Base-by-base conservation (phyloP, 2,888 invertebrate species). In the Gerosis bhagava region DNA sequence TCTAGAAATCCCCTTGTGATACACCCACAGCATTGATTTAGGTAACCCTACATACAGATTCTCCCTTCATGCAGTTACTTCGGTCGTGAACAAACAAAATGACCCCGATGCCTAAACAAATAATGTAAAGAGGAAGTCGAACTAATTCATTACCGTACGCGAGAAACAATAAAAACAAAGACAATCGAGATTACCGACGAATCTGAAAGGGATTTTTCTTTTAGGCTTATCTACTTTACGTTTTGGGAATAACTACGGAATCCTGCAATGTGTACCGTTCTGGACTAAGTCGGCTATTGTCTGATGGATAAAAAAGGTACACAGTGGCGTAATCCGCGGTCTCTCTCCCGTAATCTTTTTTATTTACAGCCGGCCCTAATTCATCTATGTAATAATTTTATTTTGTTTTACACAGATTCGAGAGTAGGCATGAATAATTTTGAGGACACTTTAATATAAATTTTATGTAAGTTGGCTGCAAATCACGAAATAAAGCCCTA, bases 151-250 rank as follows among this genome's bases (percentile, higher is more conserved):
- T 67, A 64, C 74, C 70, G 73, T 70, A 67, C 62, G 63, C 69
- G 61, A 72, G 68, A 77, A 79, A 82, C 77, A 83, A 82, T 81
- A 78, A 79, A 80, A 77, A 70, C 72, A 72, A 75, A 75, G 70
- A 76, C 73, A 77, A 77, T 76, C 67, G 68, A 75, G 78, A 81
- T 82, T 79, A 81, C 77, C 67, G 67, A 73, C 77, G 77, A 80
- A 82, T 77, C 81, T 73, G 67, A 76, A 76, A 77, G 77, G 72
- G 78, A 72, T 82, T 81, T 79, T 81, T 81, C 71, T 77, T 73
- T 46, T 39, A 59, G 65, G 77, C 79, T 81, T 83, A 82, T 77
- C 77, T 78, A 67, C 76, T 81, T 81, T 79, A 66, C 73, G 73
- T 74, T 80, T 77, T 70, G 68, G 80, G 74, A 75, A 78, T 78